Evolutionary conservation across 2,113 vertebrate species (phyloP).

Genomic region (Serilophus lunatus): DNA sequence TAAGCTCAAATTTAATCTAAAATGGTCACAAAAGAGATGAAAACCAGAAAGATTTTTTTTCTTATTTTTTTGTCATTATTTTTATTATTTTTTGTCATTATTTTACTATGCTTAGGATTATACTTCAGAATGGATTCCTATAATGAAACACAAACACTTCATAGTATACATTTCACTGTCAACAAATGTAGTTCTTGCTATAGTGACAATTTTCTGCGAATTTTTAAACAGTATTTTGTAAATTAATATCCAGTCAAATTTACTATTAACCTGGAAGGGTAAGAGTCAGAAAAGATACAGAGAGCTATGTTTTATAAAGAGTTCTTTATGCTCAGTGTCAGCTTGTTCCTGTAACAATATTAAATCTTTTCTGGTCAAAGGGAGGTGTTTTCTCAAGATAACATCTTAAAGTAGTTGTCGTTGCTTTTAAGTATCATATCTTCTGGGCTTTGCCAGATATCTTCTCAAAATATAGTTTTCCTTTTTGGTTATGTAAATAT

Average conservation of each 20-base stretch:
- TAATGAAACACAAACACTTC: background rate
- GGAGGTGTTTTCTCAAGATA: background rate
- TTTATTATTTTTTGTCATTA: background rate
- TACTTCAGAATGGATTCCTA: background rate
- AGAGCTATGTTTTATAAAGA: background rate
- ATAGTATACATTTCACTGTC: background rate
- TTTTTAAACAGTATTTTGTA: background rate
- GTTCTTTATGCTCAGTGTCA: background rate
- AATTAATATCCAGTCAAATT: background rate
- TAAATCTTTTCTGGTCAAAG: background rate
- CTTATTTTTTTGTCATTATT: background rate
- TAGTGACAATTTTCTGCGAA: background rate
- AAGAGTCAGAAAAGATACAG: conserved; percentile 26
- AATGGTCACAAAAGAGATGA: conserved; percentile 4
- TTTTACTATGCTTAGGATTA: background rate
- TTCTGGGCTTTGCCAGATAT: background rate
- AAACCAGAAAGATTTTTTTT: background rate
- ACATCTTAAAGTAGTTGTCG: background rate
- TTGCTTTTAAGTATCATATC: background rate
- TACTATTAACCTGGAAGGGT: background rate
- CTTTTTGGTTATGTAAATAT: background rate
- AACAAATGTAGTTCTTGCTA: background rate
- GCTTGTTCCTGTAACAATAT: background rate
- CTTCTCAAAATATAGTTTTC: background rate
- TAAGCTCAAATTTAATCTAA: conserved; percentile 2